Evolutionary conservation across 2,797 vertebrate species (phyloP).

Genomic region (Siniperca undulata): DNA sequence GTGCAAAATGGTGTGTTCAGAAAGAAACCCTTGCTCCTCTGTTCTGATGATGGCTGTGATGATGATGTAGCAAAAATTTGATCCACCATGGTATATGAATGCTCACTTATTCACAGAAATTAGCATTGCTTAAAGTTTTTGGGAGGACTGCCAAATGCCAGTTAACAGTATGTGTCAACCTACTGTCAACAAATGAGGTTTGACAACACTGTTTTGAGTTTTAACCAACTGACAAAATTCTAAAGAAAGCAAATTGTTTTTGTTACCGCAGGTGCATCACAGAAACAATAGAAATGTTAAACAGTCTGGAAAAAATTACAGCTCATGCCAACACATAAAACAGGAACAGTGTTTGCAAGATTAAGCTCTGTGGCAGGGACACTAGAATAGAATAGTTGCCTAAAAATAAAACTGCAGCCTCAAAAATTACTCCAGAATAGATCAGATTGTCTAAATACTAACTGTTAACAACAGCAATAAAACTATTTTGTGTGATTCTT

Average conservation of each 20-base stretch:
- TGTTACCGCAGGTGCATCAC: not conserved
- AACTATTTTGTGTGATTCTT: not conserved
- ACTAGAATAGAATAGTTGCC: not conserved
- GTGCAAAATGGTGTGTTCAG: not conserved
- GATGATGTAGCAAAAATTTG: not conserved
- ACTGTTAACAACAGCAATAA: not conserved
- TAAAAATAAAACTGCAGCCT: not conserved
- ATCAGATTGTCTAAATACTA: not conserved
- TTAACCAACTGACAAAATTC: not conserved
- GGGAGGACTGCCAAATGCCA: not conserved
- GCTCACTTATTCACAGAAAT: not conserved
- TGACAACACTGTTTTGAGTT: not conserved
- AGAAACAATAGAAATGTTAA: not conserved
- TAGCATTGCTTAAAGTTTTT: not conserved
- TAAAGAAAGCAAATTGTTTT: not conserved
- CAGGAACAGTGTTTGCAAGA: not conserved
- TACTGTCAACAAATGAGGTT: constrained; percentile 4
- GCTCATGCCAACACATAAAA: constrained; percentile 10
- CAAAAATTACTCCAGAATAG: not conserved
- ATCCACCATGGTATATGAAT: not conserved
- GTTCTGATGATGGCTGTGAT: not conserved
- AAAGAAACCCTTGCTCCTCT: not conserved
- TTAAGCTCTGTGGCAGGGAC: not conserved
- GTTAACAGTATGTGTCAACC: not conserved
- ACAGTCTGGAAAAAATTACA: constrained; percentile 10